Evolutionary conservation across 2,797 vertebrate genomes (phyloP), one percentile per base, ranked within the genome.

Genomic region (Spinus pinus): DNA sequence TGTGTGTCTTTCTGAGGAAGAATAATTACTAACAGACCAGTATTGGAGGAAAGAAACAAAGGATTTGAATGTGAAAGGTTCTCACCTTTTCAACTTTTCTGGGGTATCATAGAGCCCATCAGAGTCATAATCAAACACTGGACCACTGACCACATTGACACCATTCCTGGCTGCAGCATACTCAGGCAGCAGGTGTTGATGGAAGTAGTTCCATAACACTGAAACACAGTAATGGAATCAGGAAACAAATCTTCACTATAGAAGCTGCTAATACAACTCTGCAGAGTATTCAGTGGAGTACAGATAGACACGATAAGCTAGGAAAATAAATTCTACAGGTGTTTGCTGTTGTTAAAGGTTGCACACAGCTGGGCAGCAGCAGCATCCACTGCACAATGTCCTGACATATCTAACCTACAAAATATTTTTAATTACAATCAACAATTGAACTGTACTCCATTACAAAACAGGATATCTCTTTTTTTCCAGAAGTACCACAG

Each of bases 191-290:
- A 99, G 86, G 23, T 91, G 86, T 30, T 88, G 83, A 21, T 99
- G 98, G 70, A 99, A 98, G 93, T 98, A 99, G 44, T 96, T 93
- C 99, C 99, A 99, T 70, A 99, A 95, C 61, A 95, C 99, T 99
- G 95, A 80, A 97, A 87, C 27, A 96, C 12, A 94, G 92, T 30
- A 86, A 90, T 6, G 27, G n/a, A 66, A 90, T 19, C 18, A 15
- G 57, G 31, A 33, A 56, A 66, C 7, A 21, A 8, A 8, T 54
- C 39, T 82, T 47, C 51, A 49, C 54, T 42, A 49, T 6, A 83
- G 25, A 73, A 73, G 7, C 37, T 81, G 27, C 66, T 72, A 84
- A 70, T 27, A 81, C 15, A 81, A 23, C 10, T 23, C n/a, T 30
- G 8, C 9, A 46, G 31, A 42, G 15, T 13, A 39, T 53, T 73